phyloP scores from a whole-genome alignment of 2,797 vertebrate genomes.

The Cryptoprocta ferox region DNA sequence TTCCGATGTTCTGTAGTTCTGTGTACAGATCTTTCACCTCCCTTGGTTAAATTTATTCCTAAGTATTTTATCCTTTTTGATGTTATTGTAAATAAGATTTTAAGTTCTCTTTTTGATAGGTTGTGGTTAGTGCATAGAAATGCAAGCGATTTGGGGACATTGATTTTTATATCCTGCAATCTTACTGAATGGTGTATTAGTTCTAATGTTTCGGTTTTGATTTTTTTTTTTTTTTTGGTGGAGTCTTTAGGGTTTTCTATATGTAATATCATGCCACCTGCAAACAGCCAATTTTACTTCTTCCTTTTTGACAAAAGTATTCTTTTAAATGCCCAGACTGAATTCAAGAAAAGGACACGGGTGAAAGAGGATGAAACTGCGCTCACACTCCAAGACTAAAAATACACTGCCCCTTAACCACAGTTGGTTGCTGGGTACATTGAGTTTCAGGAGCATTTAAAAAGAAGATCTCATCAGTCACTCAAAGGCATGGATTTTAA shows the following conservation, averaged over 20 bases:
- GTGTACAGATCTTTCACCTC: not conserved
- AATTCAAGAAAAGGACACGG: constrained; percentile 48
- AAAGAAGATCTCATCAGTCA: constrained; percentile 82
- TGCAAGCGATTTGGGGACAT: not conserved
- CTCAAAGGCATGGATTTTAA: constrained; percentile 82
- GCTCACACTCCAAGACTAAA: constrained; percentile 35
- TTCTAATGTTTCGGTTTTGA: not conserved
- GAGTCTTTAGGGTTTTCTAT: not conserved
- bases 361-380: not conserved
- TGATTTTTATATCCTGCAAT: not conserved
- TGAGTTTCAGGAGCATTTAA: constrained; percentile 59
- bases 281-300: not conserved
- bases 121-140: not conserved
- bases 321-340: constrained; percentile 30
- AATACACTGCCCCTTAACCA: constrained; percentile 61
- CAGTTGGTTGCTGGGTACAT: not conserved
- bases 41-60: not conserved
- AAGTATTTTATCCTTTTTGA: not conserved
- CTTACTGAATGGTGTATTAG: not conserved
- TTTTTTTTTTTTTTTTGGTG: not conserved
- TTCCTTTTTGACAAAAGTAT: not conserved
- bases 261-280: not conserved
- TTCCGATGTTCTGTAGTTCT: not conserved
- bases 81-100: not conserved
- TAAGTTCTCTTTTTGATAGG: not conserved